Conservation (phyloP, 2,113 vertebrate species). For the Microtus richardsoni region DNA sequence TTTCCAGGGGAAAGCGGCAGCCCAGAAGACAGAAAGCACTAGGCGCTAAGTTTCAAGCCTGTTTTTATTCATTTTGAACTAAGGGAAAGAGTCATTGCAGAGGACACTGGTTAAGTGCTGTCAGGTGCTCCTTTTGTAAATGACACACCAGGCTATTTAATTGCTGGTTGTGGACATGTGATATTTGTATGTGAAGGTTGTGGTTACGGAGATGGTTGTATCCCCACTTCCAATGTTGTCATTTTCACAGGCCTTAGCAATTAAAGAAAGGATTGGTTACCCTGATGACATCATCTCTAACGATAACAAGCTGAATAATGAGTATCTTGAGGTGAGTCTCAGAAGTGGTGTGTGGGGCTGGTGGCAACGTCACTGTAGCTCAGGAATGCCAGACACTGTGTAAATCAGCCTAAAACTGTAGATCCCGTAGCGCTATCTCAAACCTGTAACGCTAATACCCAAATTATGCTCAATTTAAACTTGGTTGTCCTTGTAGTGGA, state of each 20-base stretch:
- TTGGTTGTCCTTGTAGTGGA: not conserved
- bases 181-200: slow-evolving; percentile 30
- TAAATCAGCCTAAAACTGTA: not conserved
- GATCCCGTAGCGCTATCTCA: not conserved
- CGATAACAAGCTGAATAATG: slow-evolving; percentile 91
- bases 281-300: slow-evolving; percentile 93
- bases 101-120: not conserved
- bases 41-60: not conserved
- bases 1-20: slow-evolving; percentile 7
- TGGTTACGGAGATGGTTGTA: not conserved
- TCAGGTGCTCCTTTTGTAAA: slow-evolving; percentile 4
- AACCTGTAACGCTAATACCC: not conserved
- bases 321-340: slow-evolving; percentile 93
- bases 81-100: not conserved
- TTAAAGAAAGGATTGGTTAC: slow-evolving; percentile 95
- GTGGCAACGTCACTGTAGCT: not conserved
- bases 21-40: not conserved
- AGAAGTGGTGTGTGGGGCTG: not conserved
- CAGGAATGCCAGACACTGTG: not conserved
- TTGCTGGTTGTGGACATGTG: not conserved
- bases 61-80: not conserved
- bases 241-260: slow-evolving; percentile 90
- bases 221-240: slow-evolving; percentile 2
- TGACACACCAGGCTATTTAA: not conserved
- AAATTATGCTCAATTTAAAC: not conserved